Conservation (phyloP, 2,113 vertebrate genomes). For the Cyrtonyx montezumae region DNA sequence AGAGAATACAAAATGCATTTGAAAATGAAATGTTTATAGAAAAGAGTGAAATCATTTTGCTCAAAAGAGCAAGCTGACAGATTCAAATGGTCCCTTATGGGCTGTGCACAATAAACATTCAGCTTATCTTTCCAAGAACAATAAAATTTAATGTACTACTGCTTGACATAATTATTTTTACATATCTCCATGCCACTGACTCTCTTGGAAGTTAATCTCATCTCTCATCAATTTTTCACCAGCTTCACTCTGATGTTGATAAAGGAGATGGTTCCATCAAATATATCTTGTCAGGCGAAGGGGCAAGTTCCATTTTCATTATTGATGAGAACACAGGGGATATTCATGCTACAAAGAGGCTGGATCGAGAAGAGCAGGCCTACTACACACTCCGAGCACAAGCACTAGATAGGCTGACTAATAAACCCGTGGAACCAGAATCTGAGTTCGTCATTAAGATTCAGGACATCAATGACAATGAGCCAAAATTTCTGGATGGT, state of each 20-base stretch:
- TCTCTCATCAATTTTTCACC: constrained; percentile 80
- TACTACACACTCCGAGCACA: constrained; percentile 94
- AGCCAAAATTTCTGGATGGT: constrained; percentile 94
- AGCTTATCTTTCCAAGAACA: constrained; percentile 66
- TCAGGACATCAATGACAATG: constrained; percentile 98
- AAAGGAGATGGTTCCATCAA: constrained; percentile 95
- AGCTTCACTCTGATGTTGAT: constrained; percentile 98
- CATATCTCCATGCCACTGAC: constrained; percentile 62
- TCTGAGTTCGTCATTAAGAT: constrained; percentile 97
- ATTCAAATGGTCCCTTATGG: constrained; percentile 18
- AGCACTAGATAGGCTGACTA: constrained; percentile 90
- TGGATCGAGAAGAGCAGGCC: constrained; percentile 94
- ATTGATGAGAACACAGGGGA: constrained; percentile 98
- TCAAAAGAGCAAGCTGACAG: constrained; percentile 14
- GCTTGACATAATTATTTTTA: constrained; percentile 67
- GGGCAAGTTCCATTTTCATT: constrained; percentile 96
- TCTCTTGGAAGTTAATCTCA: constrained; percentile 79
- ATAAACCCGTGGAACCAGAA: constrained; percentile 89
- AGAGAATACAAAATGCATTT: background rate
- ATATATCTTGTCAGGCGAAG: constrained; percentile 95
- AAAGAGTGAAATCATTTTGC: constrained; percentile 32
- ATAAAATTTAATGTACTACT: constrained; percentile 46
- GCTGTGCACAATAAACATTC: background rate
- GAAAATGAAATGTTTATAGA: constrained; percentile 29
- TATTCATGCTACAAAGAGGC: constrained; percentile 95